Percentiles rank a stretch among this genome's conserved stretches.
phyloP scores from a whole-genome alignment of 2,113 vertebrate species.

The Larimichthys crocea region DNA sequence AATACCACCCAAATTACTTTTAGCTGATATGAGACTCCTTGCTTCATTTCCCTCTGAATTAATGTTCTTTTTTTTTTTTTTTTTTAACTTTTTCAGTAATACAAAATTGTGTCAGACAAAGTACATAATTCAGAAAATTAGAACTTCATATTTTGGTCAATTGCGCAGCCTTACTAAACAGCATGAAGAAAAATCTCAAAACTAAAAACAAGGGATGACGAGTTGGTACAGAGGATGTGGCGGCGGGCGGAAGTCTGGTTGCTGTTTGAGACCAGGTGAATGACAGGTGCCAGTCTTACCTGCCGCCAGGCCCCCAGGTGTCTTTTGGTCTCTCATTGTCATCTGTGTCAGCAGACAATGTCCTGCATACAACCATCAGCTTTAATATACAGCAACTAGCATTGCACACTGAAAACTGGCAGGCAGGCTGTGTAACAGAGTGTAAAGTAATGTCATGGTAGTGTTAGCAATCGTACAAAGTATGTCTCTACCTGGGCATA shows the following conservation, averaged over 20 bases:
- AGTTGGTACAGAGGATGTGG: conserved; percentile 75
- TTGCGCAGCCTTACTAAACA: conserved; percentile 74
- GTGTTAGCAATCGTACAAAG: background rate
- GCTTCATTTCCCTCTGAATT: background rate
- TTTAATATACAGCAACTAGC: conserved; percentile 69
- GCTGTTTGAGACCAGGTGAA: conserved; percentile 73
- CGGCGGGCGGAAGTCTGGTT: conserved; percentile 77
- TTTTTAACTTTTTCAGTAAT: background rate
- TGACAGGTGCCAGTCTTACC: conserved; percentile 85
- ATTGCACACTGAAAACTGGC: conserved; percentile 73
- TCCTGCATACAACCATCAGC: conserved; percentile 82
- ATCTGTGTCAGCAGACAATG: conserved; percentile 87
- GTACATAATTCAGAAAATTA: background rate
- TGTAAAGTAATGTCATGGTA: conserved; percentile 6
- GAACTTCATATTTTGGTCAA: background rate
- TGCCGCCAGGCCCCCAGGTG: conserved; percentile 86
- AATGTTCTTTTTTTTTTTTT: background rate
- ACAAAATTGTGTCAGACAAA: background rate
- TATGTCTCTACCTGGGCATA: background rate
- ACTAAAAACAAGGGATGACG: conserved; percentile 71
- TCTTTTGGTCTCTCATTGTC: conserved; percentile 89
- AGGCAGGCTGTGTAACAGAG: conserved; percentile 41
- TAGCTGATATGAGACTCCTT: background rate
- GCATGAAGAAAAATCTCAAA: conserved; percentile 53
- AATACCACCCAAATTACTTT: conserved; percentile 11